Evolutionary conservation across 2,113 vertebrate genomes (phyloP), one percentile per base, ranked within the genome.

Genomic region (Lepisosteus oculatus): DNA sequence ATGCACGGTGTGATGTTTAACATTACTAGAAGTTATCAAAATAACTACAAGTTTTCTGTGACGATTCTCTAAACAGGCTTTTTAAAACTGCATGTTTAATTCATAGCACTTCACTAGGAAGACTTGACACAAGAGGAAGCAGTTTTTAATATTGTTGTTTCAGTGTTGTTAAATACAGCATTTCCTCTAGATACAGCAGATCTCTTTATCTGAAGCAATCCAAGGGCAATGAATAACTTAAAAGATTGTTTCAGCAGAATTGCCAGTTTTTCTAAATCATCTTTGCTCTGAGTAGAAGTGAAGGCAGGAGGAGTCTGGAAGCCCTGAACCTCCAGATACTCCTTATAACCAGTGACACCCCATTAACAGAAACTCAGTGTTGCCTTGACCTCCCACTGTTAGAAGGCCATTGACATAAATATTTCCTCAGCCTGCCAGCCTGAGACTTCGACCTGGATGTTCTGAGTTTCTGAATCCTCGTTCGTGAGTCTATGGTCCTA

Each of bases 371-470:
- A 41, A 6, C 55, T n/a, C 69, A 11, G 8, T 42, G 11, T 17
- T 69, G 55, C 67, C 14, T 14, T 29, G 69, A 62, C 43, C 69
- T 8, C 69, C 6, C 59, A n/a, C 57, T 3, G 43, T 70, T 61
- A 44, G 14, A 17, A 44, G 69, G 69, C 47, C 69, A 62, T 3
- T 9, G 43, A 11, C 56, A 6, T 43, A 29, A n/a, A 70, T 47
- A 56, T n/a, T 11, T 8, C 3, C 43, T n/a, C 65, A n/a, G 65
- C 44, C 65, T 67, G 65, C 47, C 65, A 67, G n/a, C 8, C 57
- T 13, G 12, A 4, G n/a, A 59, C 4, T 12, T 12, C 1, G 42
- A 47, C 56, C 8, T 3, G 15, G 44, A 13, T 4, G 54, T 6
- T 43, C 2, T 9, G 45, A 51, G 15, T 45, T 57, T 43, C 54